Evolutionary conservation across 2,888 invertebrate species (phyloP), one percentile per base, ranked within the genome.

Genomic region (Chouioia cunea): DNA sequence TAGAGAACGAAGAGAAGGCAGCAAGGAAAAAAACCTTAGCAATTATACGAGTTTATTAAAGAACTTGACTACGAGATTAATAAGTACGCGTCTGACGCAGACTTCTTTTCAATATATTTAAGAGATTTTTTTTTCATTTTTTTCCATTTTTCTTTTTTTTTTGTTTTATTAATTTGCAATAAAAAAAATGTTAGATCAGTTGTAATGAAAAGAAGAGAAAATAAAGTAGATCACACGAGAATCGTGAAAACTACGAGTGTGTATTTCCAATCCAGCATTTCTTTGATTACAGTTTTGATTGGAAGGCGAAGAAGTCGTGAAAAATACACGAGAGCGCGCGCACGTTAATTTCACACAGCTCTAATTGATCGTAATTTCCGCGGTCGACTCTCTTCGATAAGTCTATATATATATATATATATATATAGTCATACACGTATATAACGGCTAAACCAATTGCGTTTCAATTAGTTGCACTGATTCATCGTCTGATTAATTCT

Each of bases 361-460:
- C 56, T 63, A 65, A 56, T 65, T 65, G 65, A 57, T 65, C 65
- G 58, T 65, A 65, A 65, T 65, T 65, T 58, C 57, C 23, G 57
- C 43, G 65, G 50, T 47, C 20, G 64, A 12, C 56, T 56, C 53
- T 16, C 56, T 6, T 8, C n/a, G 20, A 36, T 15, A 46, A 2
- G 57, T 22, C 14, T 3, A 16, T 62, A 15, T 52, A 52, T n/a
- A n/a, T 48, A 4, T 46, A 46, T 44, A 52, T 36, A 27, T 12
- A 23, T 27, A 23, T 47, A 20, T 4, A 48, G 20, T 27, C 27
- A 27, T 27, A 27, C 22, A n/a, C n/a, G n/a, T n/a, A n/a, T n/a
- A 16, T 15, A 10, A 18, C 46, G 10, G 27, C 27, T 6, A 27
- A 27, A 36, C 57, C 57, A 57, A 65, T 48, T 50, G 65, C 48